Percentiles rank a stretch among this genome's conserved stretches.
Evolutionary conservation across 1,140 invertebrate species (phyloP).

Genomic region (Drosophila seguyi): DNA sequence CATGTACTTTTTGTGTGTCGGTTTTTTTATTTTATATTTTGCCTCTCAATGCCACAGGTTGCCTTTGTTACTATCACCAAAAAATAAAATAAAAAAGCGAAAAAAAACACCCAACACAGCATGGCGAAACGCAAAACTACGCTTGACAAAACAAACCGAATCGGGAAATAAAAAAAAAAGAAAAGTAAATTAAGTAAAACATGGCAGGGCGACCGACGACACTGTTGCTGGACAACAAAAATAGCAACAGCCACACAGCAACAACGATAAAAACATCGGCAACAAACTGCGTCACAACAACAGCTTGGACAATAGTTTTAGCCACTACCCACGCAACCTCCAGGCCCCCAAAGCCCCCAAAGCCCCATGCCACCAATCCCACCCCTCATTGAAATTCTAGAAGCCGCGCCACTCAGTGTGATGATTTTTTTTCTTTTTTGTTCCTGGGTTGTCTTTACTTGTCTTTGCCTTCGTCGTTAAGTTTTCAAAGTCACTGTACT

Average conservation of each 20-base stretch:
- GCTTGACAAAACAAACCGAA: slow-evolving; percentile 49
- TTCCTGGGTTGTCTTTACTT: slow-evolving; percentile 9
- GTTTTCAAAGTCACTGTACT: slow-evolving; percentile 27
- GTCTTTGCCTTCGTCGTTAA: slow-evolving; percentile 17
- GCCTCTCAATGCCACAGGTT: slow-evolving; percentile 47
- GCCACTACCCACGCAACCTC: slow-evolving; percentile 16
- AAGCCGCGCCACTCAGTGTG: slow-evolving; percentile 37
- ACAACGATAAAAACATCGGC: slow-evolving; percentile 29
- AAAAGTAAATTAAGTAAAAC: slow-evolving; percentile 48
- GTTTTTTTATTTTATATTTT: neutral
- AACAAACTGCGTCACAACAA: slow-evolving; percentile 39
- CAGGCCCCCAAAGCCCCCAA: neutral
- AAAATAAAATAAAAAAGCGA: slow-evolving; percentile 15
- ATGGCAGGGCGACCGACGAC: slow-evolving; percentile 38
- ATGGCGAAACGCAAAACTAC: slow-evolving; percentile 21
- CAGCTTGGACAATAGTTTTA: slow-evolving; percentile 31
- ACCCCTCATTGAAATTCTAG: slow-evolving; percentile 41
- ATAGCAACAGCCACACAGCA: slow-evolving; percentile 16
- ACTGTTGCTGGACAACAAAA: slow-evolving; percentile 33
- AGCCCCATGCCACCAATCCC: slow-evolving; percentile 2
- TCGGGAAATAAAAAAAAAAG: slow-evolving; percentile 9
- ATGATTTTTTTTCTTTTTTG: slow-evolving; percentile 5
- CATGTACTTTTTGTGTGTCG: neutral
- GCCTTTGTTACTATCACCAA: slow-evolving; percentile 36
- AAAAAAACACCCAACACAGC: neutral